Conservation (phyloP, 2,888 invertebrate genomes). For the Temnothorax ravouxi region DNA sequence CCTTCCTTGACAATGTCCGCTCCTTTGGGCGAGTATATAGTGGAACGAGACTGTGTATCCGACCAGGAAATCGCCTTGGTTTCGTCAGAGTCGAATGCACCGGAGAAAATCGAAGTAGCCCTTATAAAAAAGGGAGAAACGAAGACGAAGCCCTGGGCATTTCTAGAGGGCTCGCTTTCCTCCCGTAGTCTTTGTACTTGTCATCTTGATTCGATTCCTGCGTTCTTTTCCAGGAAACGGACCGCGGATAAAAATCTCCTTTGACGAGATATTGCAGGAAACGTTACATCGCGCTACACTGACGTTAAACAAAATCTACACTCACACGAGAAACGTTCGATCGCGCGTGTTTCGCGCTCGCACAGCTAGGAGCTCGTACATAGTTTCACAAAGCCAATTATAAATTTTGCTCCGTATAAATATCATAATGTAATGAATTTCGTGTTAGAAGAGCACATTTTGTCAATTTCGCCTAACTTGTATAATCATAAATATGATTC, state of each 20-base stretch:
- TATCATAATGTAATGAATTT: neutral
- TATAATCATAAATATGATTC: neutral
- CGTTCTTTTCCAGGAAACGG: conserved; percentile 70
- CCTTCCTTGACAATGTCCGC: conserved; percentile 55
- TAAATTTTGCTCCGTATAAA: conserved; percentile 11
- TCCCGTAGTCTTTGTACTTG: conserved; percentile 75
- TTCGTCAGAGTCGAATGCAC: conserved; percentile 75
- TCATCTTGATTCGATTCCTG: conserved; percentile 75
- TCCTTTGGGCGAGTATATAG: conserved; percentile 72
- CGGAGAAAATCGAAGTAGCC: conserved; percentile 68
- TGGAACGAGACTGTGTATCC: conserved; percentile 72
- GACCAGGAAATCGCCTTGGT: conserved; percentile 81
- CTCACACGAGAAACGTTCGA: conserved; percentile 42
- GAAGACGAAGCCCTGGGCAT: conserved; percentile 45
- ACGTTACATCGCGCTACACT: conserved; percentile 62
- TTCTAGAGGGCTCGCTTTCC: conserved; percentile 65
- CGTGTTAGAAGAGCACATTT: neutral
- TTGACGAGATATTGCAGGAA: conserved; percentile 70
- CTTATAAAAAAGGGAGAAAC: conserved; percentile 43
- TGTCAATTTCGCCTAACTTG: neutral
- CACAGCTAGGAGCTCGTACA: neutral
- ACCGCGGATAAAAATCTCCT: conserved; percentile 74
- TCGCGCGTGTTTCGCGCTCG: conserved; percentile 45
- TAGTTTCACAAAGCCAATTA: conserved; percentile 6
- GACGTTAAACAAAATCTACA: conserved; percentile 66